Evolutionary conservation across 2,888 invertebrate species (phyloP).

Genomic region (Notodonta ziczac): DNA sequence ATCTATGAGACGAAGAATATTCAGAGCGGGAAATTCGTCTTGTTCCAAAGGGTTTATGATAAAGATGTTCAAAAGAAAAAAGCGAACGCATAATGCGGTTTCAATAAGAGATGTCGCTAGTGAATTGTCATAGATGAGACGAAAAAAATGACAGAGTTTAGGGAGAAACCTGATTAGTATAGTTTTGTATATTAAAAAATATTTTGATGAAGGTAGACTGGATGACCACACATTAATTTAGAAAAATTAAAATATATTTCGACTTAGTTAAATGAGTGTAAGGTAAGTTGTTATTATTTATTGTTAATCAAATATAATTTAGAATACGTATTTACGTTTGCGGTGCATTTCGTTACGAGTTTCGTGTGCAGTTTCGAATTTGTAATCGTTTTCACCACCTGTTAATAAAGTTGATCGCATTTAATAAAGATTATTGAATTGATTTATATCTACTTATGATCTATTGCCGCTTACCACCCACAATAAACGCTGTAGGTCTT

Average conservation of each 20-base stretch:
- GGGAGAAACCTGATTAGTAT: no score
- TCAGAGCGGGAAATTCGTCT: constrained; percentile 70
- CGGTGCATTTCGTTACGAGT: constrained; percentile 12
- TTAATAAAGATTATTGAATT: constrained; percentile 35
- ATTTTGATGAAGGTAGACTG: no score
- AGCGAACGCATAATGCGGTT: constrained; percentile 39
- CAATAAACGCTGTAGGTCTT: background rate
- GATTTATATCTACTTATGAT: background rate
- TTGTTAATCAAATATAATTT: background rate
- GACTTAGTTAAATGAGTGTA: no score
- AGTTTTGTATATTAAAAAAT: no score
- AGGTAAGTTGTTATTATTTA: background rate
- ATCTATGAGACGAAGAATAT: constrained; percentile 71
- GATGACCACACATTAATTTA: no score
- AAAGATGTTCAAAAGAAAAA: constrained; percentile 63
- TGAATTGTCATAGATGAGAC: background rate
- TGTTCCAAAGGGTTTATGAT: constrained; percentile 76
- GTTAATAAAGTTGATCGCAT: constrained; percentile 15
- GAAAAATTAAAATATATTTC: no score
- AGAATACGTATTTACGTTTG: constrained; percentile 2
- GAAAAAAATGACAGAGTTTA: background rate
- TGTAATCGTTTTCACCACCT: constrained; percentile 16
- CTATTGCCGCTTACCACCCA: background rate
- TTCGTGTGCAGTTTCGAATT: constrained; percentile 13
- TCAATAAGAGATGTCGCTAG: background rate